Conservation (phyloP, 2,113 vertebrate species). For the Cavia porcellus region DNA sequence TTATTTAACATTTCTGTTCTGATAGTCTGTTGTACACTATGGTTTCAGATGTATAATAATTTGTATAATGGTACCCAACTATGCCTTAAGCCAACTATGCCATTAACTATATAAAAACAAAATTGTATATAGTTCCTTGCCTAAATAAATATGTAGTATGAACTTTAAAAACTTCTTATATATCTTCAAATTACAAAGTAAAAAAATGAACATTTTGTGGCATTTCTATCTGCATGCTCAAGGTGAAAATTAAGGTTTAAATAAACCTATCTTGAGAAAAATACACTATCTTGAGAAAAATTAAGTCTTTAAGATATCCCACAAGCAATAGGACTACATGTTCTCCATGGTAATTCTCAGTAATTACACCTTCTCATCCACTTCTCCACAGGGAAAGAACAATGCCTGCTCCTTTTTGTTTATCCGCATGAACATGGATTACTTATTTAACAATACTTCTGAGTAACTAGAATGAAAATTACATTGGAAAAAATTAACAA, state of each 20-base stretch:
- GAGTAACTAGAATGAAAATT: constrained; percentile 23
- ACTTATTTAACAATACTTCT: constrained; percentile 34
- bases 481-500: constrained; percentile 22
- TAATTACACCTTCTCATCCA: constrained; percentile 35
- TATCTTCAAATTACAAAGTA: constrained; percentile 91
- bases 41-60: constrained; percentile 97
- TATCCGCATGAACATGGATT: background rate
- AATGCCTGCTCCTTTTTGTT: constrained; percentile 39
- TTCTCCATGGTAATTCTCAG: constrained; percentile 9
- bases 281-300: constrained; percentile 87
- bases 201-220: constrained; percentile 88
- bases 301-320: constrained; percentile 29
- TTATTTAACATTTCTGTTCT: constrained; percentile 86
- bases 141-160: too few species aligned
- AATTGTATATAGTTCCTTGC: too few species aligned
- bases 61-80: constrained; percentile 91
- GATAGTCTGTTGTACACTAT: constrained; percentile 96
- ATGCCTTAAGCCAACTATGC: constrained; percentile 86
- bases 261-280: constrained; percentile 86
- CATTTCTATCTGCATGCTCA: constrained; percentile 91
- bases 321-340: background rate
- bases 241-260: constrained; percentile 89
- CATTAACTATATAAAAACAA: constrained; percentile 83
- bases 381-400: constrained; percentile 39
- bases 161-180: constrained; percentile 79